These are phyloP conservation scores for Menidia beryllina DNA, from an alignment of 2,113 vertebrate species.

Conservation along the genomic window DNA sequence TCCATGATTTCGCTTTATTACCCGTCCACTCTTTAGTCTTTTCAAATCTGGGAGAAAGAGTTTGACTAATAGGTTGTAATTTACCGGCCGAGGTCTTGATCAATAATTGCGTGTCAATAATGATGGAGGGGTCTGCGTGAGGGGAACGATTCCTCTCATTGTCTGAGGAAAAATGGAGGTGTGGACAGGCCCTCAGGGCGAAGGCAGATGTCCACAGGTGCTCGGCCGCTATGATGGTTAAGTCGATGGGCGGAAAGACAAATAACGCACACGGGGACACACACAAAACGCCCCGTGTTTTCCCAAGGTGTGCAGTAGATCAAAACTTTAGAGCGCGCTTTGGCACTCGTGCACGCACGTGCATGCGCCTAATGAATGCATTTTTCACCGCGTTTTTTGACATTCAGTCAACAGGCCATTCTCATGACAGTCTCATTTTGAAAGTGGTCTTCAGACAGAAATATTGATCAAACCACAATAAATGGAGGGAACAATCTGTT, in stretches of 20 bases:
- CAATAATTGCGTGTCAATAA: slow-evolving; percentile 77
- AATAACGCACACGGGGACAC: slow-evolving; percentile 36
- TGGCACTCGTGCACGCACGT: slow-evolving; percentile 29
- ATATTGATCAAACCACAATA: slow-evolving; percentile 59
- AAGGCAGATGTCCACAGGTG: slow-evolving; percentile 75
- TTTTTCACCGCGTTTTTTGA: slow-evolving; percentile 51
- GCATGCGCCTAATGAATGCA: slow-evolving; percentile 31
- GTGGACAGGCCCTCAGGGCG: slow-evolving; percentile 58
- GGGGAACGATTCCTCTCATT: slow-evolving; percentile 76
- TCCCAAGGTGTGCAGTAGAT: slow-evolving; percentile 20
- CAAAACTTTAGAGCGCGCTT: slow-evolving; percentile 47
- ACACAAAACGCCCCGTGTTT: slow-evolving; percentile 2
- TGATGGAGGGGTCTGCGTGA: slow-evolving; percentile 73
- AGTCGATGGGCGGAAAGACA: slow-evolving; percentile 65
- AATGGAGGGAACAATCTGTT: slow-evolving; percentile 50
- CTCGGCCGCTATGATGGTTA: slow-evolving; percentile 42
- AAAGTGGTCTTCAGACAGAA: slow-evolving; percentile 60
- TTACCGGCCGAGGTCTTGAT: slow-evolving; percentile 63
- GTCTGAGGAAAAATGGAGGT: slow-evolving; percentile 78
- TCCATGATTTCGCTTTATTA: slow-evolving; percentile 50
- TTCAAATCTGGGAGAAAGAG: slow-evolving; percentile 55
- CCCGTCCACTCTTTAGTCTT: slow-evolving; percentile 21
- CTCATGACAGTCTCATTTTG: slow-evolving; percentile 57
- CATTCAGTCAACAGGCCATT: slow-evolving; percentile 26
- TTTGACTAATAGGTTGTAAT: slow-evolving; percentile 78